These are phyloP conservation scores for Therioaphis trifolii DNA, from an alignment of 2,888 invertebrate species.

Conservation along the genomic window DNA sequence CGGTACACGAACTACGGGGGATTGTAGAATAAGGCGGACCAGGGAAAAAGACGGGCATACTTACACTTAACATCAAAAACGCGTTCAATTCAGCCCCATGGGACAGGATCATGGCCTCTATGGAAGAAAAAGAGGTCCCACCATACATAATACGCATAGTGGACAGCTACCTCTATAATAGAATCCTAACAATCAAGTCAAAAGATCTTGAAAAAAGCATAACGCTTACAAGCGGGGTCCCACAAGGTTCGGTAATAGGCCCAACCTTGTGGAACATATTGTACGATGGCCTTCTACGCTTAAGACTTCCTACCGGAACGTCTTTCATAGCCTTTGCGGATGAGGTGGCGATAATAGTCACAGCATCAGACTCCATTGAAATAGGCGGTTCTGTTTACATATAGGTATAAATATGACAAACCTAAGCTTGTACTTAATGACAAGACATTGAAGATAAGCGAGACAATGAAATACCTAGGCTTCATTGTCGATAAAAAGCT, in stretches of 20 bases:
- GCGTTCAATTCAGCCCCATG: constrained; percentile 9
- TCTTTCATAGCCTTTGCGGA: neutral
- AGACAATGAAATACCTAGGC: no score
- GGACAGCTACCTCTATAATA: neutral
- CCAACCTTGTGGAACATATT: neutral
- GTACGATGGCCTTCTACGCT: neutral
- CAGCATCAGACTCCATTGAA: no score
- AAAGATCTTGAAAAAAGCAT: neutral
- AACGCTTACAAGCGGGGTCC: neutral
- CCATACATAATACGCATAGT: neutral
- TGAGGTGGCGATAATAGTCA: neutral
- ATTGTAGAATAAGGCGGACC: no score
- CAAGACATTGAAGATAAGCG: no score
- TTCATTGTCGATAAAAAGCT: no score
- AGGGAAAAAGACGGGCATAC: no score
- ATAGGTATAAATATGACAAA: no score
- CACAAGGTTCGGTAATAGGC: neutral
- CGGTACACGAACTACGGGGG: no score
- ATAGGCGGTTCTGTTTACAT: no score
- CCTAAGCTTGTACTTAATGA: no score
- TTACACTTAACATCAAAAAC: neutral
- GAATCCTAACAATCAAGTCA: neutral
- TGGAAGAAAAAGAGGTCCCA: neutral
- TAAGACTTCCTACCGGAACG: neutral
- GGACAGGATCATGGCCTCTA: neutral